Evolutionary conservation across 2,797 vertebrate species (phyloP).

Genomic region (Enteromius anoplus): DNA sequence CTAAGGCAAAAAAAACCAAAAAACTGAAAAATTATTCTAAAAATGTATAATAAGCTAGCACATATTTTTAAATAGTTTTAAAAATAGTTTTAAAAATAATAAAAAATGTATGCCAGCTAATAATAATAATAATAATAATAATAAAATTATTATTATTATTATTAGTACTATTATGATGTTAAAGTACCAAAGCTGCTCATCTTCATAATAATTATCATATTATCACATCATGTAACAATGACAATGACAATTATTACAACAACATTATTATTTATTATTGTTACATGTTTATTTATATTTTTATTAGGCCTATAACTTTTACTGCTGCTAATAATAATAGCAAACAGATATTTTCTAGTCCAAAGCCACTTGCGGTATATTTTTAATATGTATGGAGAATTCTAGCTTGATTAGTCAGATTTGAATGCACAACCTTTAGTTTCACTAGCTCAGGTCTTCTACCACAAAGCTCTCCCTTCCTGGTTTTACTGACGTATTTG

Average conservation of each 20-base stretch:
- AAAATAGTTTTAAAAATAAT: not conserved
- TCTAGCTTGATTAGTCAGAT: not conserved
- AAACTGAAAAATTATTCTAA: too few relatives aligned
- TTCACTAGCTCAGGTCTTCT: not conserved
- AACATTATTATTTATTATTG: not conserved
- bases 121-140: not conserved
- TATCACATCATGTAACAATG: too few relatives aligned
- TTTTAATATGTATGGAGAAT: not conserved
- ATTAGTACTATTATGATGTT: not conserved
- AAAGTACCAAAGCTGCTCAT: not conserved
- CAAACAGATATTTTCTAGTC: not conserved
- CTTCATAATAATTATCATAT: too few relatives aligned
- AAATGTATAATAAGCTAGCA: not conserved
- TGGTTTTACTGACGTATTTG: conserved; percentile 14
- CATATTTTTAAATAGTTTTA: not conserved
- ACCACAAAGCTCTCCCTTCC: not conserved
- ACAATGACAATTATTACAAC: too few relatives aligned
- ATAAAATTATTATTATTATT: not conserved
- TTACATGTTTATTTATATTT: too few relatives aligned
- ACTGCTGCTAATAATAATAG: not conserved
- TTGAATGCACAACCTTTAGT: not conserved
- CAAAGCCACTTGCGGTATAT: not conserved
- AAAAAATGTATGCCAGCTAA: not conserved
- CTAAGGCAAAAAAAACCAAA: too few relatives aligned
- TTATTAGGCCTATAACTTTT: too few relatives aligned